phyloP scores from a whole-genome alignment of 2,113 vertebrate genomes.

The Capreolus pygargus region DNA sequence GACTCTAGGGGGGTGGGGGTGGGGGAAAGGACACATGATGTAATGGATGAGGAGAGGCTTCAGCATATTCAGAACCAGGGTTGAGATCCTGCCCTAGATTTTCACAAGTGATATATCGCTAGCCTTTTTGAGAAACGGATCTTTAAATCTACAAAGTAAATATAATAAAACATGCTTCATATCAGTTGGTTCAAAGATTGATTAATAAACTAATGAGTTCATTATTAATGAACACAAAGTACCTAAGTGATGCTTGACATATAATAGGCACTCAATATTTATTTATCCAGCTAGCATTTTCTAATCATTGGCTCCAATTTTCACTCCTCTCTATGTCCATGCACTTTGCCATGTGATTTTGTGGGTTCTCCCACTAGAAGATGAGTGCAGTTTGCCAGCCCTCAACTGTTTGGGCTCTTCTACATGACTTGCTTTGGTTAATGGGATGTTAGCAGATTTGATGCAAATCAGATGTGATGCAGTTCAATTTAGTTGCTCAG shows the following conservation, averaged over 20 bases:
- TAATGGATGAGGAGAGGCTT: neutral
- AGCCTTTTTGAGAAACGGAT: neutral
- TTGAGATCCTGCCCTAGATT: neutral
- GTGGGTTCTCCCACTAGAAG: neutral
- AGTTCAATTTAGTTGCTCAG: neutral
- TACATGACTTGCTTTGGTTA: neutral
- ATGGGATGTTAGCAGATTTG: neutral
- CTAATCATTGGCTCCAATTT: neutral
- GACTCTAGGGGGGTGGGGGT: neutral
- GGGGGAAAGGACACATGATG: neutral
- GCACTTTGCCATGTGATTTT: neutral
- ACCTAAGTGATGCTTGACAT: neutral
- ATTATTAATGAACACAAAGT: neutral
- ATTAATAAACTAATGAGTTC: neutral
- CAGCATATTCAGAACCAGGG: neutral
- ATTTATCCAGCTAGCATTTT: neutral
- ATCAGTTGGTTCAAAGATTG: neutral
- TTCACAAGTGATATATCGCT: neutral
- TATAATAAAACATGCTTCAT: neutral
- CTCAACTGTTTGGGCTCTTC: neutral
- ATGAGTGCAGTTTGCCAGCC: neutral
- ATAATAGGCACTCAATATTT: neutral
- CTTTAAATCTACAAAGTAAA: neutral
- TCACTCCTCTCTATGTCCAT: neutral
- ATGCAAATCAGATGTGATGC: neutral